Evolutionary conservation across 2,797 vertebrate species (phyloP).

Genomic region (Bryconaethiops microstoma): DNA sequence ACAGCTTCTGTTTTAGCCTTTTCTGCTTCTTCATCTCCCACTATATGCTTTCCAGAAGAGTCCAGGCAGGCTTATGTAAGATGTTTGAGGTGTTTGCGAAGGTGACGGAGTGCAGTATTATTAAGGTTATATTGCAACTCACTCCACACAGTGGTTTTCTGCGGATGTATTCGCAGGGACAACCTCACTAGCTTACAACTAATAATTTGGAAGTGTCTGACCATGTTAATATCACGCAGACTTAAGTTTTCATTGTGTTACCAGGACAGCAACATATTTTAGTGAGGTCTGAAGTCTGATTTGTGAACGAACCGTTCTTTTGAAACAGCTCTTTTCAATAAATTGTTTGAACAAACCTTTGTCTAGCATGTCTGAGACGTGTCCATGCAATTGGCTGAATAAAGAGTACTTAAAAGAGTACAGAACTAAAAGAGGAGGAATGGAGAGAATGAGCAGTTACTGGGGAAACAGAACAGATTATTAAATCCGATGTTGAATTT

Average conservation of each 20-base stretch:
- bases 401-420: too few relatives aligned
- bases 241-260: not conserved
- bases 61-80: not conserved
- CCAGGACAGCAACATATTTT: not conserved
- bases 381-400: too few relatives aligned
- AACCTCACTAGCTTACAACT: not conserved
- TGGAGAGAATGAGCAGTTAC: too few relatives aligned
- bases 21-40: not conserved
- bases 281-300: too few relatives aligned
- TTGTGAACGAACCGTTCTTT: too few relatives aligned
- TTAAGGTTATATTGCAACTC: not conserved
- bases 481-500: too few relatives aligned
- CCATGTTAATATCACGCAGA: not conserved
- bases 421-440: too few relatives aligned
- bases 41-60: not conserved
- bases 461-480: too few relatives aligned
- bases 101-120: not conserved
- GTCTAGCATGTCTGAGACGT: too few relatives aligned
- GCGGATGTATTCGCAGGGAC: not conserved
- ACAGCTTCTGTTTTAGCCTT: not conserved
- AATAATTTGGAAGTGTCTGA: slow-evolving; percentile 10
- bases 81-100: not conserved
- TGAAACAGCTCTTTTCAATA: too few relatives aligned
- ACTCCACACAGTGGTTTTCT: not conserved
- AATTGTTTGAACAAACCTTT: too few relatives aligned